Percentiles rank a stretch among this genome's conserved stretches.
Evolutionary conservation across 2,888 invertebrate species (phyloP).

Genomic region (Callinectes sapidus): DNA sequence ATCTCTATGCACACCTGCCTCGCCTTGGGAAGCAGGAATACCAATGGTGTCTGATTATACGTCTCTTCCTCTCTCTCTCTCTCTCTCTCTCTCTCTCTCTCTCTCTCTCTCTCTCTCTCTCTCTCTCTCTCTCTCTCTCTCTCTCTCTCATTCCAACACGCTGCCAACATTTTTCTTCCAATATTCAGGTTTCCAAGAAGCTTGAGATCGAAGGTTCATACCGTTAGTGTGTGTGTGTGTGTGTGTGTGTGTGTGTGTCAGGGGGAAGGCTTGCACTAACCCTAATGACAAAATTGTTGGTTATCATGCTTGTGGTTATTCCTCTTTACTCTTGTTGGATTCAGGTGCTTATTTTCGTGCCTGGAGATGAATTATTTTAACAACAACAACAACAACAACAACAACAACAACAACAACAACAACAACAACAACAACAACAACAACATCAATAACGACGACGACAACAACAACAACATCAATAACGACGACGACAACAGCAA

Average conservation of each 20-base stretch:
- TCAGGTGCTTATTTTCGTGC: neutral
- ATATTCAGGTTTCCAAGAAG: neutral
- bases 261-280: neutral
- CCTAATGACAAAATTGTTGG: neutral
- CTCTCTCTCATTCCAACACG: constrained; percentile 3
- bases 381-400: neutral
- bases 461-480: too few species aligned
- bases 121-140: constrained; percentile 37
- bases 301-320: neutral
- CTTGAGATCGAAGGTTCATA: neutral
- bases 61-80: neutral
- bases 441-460: neutral
- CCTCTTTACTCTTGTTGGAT: neutral
- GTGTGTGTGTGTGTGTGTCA: neutral
- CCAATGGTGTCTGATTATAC: neutral
- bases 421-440: neutral
- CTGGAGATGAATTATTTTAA: neutral
- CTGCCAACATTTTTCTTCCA: neutral
- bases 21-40: constrained; percentile 12
- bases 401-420: neutral
- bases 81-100: constrained; percentile 37
- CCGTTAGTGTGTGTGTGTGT: neutral
- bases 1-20: constrained; percentile 41
- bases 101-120: constrained; percentile 37
- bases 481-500: too few species aligned